phyloP scores from a whole-genome alignment of 1,140 invertebrate genomes.

The Pinna nobilis region DNA sequence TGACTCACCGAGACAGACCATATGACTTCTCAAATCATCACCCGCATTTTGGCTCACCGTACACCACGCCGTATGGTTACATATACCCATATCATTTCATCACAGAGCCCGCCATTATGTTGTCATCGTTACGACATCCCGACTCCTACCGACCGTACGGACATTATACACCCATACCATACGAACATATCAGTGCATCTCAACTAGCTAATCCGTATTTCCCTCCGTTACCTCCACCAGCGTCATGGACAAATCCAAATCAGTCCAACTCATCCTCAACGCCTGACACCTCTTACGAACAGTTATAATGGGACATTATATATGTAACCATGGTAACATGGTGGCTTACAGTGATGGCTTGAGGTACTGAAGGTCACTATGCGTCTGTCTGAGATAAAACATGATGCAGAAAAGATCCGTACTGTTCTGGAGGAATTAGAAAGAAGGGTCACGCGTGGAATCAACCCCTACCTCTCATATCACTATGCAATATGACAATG shows the following conservation, averaged over 20 bases:
- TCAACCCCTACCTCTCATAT: too few species aligned
- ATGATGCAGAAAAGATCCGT: too few species aligned
- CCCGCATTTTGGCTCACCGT: slow-evolving; percentile 9
- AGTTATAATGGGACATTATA: background rate
- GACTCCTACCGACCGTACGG: slow-evolving; percentile 53
- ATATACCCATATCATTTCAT: slow-evolving; percentile 65
- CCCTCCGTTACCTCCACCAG: slow-evolving; percentile 32
- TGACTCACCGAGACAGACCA: background rate
- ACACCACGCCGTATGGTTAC: slow-evolving; percentile 43
- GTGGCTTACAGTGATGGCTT: too few species aligned
- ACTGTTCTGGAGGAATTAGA: too few species aligned
- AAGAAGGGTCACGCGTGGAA: too few species aligned
- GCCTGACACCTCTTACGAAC: slow-evolving; percentile 8
- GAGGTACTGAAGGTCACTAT: too few species aligned
- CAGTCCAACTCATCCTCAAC: slow-evolving; percentile 4
- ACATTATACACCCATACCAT: slow-evolving; percentile 44
- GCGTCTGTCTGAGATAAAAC: too few species aligned
- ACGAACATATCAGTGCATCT: slow-evolving; percentile 58
- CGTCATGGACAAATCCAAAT: slow-evolving; percentile 29
- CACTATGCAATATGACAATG: too few species aligned
- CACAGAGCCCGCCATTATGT: slow-evolving; percentile 60
- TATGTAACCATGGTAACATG: too few species aligned
- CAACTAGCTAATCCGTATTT: slow-evolving; percentile 64
- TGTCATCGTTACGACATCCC: slow-evolving; percentile 57
- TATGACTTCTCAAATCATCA: background rate